Base-by-base conservation (phyloP, 1,140 invertebrate genomes). In the Venturia canescens region DNA sequence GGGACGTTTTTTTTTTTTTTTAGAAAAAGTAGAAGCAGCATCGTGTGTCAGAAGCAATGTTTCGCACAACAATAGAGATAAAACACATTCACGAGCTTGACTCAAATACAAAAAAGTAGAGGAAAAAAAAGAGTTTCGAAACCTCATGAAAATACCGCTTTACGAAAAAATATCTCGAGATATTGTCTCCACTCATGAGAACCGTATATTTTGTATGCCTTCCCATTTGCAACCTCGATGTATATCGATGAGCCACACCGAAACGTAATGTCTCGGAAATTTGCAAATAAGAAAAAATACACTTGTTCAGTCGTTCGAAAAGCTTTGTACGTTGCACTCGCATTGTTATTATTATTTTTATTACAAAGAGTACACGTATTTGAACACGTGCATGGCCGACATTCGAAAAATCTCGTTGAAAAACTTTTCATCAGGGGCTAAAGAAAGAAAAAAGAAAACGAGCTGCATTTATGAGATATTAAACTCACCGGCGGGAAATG, bases 281-380 rank as follows among this genome's bases (percentile, higher is more conserved):
- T 9, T 11, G 13, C 38, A 44, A 44, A n/a, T n/a, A 16, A 34
- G 27, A 34, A 38, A 48, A 44, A 48, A 18, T 21, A 72, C 70
- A 72, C 38, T 38, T 38, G 50, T 72, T 48, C 50, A 21, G 13
- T 72, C 70, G 34, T 50, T 72, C 18, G 23, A 50, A 5, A 34
- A 72, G 70, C 70, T 72, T 72, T 72, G 38, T 72, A 48, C 70
- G 70, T 38, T 72, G 70, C 70, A 72, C 70, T 72, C 34, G 70
- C 70, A 50, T 70, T 48, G 4, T 57, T 57, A 57, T n/a, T 57
- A 57, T 44, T 53, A 53, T 57, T 57, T 57, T n/a, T 57, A 29
- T 66, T n/a, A n/a, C n/a, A n/a, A 29, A 15, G 11, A 7, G 11
- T 27, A 29, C 18, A 29, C 5, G 18, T 57, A 29, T 27, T 29